These are phyloP conservation scores for Arion vulgaris DNA, from an alignment of 1,140 invertebrate genomes.

Conservation along the genomic window DNA sequence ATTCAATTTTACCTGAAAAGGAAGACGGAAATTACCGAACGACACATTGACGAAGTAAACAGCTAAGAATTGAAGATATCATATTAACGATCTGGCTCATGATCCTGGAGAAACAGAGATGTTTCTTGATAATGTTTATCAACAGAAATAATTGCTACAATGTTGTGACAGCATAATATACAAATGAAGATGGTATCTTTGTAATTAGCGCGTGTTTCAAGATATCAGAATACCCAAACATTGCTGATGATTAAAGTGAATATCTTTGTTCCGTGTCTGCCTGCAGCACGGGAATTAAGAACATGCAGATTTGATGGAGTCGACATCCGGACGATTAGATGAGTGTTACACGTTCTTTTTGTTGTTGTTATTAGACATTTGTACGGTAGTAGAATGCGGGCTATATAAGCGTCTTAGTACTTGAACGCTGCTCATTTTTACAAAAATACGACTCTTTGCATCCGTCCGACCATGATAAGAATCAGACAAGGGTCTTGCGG, in stretches of 20 bases:
- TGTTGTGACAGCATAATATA: background rate
- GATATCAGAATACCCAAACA: background rate
- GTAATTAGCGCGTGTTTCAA: background rate
- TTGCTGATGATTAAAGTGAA: background rate
- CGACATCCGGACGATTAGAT: background rate
- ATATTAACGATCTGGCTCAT: no score
- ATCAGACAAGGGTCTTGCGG: background rate
- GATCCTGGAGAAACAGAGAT: no score
- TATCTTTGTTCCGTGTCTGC: background rate
- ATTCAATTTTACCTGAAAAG: no score
- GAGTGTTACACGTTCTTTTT: background rate
- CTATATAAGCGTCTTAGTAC: background rate
- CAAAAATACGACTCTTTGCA: background rate
- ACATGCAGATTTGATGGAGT: background rate
- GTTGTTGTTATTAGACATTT: background rate
- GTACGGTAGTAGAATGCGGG: background rate
- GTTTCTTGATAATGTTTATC: no score
- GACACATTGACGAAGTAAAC: no score
- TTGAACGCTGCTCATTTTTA: constrained; percentile 1
- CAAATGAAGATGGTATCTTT: background rate
- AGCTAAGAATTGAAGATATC: no score
- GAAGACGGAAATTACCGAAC: no score
- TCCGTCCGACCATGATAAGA: background rate
- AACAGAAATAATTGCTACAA: no score
- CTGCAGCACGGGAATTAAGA: background rate